Conservation (phyloP, 2,888 invertebrate genomes). For the Drosophila eohydei region DNA sequence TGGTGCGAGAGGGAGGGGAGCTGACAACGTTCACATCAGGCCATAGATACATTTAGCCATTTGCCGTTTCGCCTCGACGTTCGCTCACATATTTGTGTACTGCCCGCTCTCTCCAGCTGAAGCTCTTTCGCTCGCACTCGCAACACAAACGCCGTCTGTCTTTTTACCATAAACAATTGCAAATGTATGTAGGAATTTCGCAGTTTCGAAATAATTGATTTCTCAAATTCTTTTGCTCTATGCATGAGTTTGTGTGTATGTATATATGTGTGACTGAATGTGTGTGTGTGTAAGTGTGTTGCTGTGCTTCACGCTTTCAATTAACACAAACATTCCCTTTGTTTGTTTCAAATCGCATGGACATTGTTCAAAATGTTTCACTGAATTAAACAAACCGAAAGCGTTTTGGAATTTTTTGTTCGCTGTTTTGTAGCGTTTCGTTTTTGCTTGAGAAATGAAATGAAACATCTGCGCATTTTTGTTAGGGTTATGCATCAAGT, state of each 20-base stretch:
- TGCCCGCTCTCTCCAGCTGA: constrained; percentile 23
- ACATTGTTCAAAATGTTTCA: constrained; percentile 78
- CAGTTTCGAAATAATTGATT: constrained; percentile 81
- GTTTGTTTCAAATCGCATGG: constrained; percentile 79
- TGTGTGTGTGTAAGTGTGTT: constrained; percentile 14
- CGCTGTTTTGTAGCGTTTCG: constrained; percentile 21
- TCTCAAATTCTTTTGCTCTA: constrained; percentile 71
- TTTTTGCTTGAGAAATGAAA: constrained; percentile 51
- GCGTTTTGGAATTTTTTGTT: constrained; percentile 64
- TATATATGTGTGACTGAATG: constrained; percentile 19
- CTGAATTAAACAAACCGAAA: constrained; percentile 61
- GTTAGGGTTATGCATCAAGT: constrained; percentile 73
- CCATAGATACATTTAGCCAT: constrained; percentile 76
- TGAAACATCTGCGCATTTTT: constrained; percentile 76
- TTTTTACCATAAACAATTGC: constrained; percentile 75
- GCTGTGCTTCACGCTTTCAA: constrained; percentile 76
- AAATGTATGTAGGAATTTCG: constrained; percentile 79
- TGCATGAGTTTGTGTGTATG: constrained; percentile 21
- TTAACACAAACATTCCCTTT: constrained; percentile 79
- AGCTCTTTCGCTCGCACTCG: constrained; percentile 14
- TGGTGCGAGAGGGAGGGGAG: neutral
- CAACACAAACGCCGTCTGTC: constrained; percentile 29
- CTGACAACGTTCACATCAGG: constrained; percentile 62
- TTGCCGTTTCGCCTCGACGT: constrained; percentile 59
- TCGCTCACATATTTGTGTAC: constrained; percentile 63